A percentile compares a stretch with the other conserved stretches of the same genome.
These are phyloP conservation scores for Bettongia penicillata DNA, from an alignment of 2,113 vertebrate genomes.

Conservation along the genomic window DNA sequence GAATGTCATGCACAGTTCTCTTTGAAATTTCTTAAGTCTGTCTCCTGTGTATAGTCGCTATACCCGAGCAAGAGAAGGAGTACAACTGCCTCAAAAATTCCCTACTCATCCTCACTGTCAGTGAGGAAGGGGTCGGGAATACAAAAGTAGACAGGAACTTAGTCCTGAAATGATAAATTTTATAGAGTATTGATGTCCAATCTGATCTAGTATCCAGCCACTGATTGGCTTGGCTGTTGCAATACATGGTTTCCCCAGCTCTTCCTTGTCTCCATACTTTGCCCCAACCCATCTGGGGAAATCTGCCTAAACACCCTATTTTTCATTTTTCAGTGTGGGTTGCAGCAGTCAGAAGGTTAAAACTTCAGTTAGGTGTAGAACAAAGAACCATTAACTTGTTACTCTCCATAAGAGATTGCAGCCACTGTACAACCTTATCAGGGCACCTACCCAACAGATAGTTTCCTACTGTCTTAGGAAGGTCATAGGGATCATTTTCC, in stretches of 20 bases:
- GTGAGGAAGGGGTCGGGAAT: background rate
- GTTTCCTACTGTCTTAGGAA: slow-evolving; percentile 3
- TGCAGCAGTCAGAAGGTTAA: slow-evolving; percentile 15
- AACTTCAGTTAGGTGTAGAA: background rate
- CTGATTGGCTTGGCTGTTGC: background rate
- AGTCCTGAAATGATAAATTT: background rate
- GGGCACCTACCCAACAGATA: slow-evolving; percentile 6
- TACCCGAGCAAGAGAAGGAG: background rate
- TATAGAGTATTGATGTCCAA: background rate
- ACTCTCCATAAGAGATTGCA: background rate
- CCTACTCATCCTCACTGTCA: background rate
- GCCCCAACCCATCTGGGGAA: background rate
- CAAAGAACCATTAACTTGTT: background rate
- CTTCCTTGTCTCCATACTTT: background rate
- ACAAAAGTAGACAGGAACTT: background rate
- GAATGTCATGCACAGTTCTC: background rate
- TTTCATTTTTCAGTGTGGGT: slow-evolving; percentile 27
- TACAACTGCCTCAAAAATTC: background rate
- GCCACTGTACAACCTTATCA: background rate
- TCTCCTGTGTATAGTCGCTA: background rate
- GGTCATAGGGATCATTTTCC: background rate
- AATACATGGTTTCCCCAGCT: background rate
- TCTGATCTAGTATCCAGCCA: background rate
- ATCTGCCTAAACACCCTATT: background rate
- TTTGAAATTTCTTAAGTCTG: background rate